Conservation (phyloP, 2,888 invertebrate species). For the Apoda limacodes region DNA sequence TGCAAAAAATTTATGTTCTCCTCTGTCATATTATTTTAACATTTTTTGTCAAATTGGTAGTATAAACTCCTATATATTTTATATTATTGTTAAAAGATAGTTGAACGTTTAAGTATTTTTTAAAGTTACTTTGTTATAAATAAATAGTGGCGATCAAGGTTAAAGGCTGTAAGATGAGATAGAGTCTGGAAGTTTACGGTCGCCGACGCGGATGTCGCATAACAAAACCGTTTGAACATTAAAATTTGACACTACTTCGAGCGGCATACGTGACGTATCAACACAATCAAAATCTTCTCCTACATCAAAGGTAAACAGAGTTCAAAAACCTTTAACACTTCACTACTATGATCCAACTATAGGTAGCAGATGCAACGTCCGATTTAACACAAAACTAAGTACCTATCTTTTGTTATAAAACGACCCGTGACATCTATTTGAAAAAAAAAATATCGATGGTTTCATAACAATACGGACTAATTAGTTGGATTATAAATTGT, state of each 20-base stretch:
- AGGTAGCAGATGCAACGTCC: slow-evolving; percentile 43
- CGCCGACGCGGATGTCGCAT: slow-evolving; percentile 38
- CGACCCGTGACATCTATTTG: slow-evolving; percentile 23
- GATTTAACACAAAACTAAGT: slow-evolving; percentile 30
- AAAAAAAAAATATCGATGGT: no score
- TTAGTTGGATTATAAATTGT: slow-evolving; percentile 35
- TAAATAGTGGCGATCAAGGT: slow-evolving; percentile 42
- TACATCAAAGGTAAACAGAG: slow-evolving; percentile 26
- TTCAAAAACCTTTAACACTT: slow-evolving; percentile 29
- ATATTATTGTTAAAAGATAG: no score
- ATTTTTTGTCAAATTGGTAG: no score
- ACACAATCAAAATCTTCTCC: slow-evolving; percentile 28
- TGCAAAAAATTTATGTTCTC: no score
- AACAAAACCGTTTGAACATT: slow-evolving; percentile 49
- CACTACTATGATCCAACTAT: no score
- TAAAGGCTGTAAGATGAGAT: slow-evolving; percentile 45
- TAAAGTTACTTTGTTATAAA: no score
- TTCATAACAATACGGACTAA: slow-evolving; percentile 54
- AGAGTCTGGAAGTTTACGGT: slow-evolving; percentile 35
- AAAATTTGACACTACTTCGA: slow-evolving; percentile 55
- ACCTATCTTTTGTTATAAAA: slow-evolving; percentile 31
- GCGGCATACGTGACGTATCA: slow-evolving; percentile 31
- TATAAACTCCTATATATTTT: no score
- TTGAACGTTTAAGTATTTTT: no score
- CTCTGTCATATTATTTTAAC: no score